These are phyloP conservation scores for Alviniconcha strummeri DNA, from an alignment of 2,888 invertebrate species.

Conservation along the genomic window DNA sequence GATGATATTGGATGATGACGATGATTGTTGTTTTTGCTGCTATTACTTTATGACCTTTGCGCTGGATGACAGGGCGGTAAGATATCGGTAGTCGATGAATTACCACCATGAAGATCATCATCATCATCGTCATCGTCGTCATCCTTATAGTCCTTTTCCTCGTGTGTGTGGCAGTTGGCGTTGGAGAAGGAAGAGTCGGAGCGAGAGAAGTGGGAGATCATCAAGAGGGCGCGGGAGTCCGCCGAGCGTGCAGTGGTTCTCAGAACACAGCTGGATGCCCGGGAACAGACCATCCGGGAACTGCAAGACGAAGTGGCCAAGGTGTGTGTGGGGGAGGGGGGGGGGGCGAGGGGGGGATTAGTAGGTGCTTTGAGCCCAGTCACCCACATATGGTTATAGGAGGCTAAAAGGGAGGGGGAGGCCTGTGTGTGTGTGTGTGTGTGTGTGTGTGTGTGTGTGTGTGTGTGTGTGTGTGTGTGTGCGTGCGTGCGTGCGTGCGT, in stretches of 20 bases:
- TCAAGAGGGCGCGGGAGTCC: conserved; percentile 91
- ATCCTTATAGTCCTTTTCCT: too few relatives aligned
- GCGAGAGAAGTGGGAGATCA: conserved; percentile 89
- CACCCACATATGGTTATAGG: background rate
- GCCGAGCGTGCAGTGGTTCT: conserved; percentile 90
- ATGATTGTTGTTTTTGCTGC: too few relatives aligned
- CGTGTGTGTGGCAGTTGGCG: conserved; percentile 74
- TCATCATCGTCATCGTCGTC: too few relatives aligned
- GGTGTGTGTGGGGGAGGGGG: conserved; percentile 73
- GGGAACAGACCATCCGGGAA: conserved; percentile 89
- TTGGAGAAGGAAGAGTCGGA: conserved; percentile 84
- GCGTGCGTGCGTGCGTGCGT: conserved; percentile 12
- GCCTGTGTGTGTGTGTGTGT: background rate
- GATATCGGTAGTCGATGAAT: too few relatives aligned
- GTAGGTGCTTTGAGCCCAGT: too few relatives aligned
- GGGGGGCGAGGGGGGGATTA: too few relatives aligned
- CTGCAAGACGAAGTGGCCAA: conserved; percentile 90
- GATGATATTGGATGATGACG: too few relatives aligned
- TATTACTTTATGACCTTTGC: too few relatives aligned
- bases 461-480: background rate
- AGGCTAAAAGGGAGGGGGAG: background rate
- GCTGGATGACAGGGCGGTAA: too few relatives aligned
- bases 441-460: background rate
- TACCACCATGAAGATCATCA: too few relatives aligned
- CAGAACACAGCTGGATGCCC: conserved; percentile 89